Conservation (phyloP, 2,113 vertebrate genomes). For the Gila orcuttii region DNA sequence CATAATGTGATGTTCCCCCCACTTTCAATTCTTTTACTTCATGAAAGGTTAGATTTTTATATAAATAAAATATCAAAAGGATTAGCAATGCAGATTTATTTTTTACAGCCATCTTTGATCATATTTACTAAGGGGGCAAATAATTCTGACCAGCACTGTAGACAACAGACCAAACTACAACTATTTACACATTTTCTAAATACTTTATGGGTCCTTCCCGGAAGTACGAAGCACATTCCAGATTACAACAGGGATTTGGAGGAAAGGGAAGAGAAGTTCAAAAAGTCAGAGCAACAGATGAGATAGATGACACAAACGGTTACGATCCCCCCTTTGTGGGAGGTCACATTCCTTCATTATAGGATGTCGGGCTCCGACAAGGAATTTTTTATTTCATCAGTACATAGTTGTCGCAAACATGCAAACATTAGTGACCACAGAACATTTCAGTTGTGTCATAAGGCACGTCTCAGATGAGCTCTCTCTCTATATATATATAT, state of each 20-base stretch:
- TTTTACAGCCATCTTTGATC: no score
- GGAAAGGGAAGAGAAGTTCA: constrained; percentile 72
- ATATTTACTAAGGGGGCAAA: no score
- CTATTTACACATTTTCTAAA: constrained; percentile 73
- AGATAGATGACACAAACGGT: constrained; percentile 71
- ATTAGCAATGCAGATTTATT: no score
- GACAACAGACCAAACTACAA: constrained; percentile 63
- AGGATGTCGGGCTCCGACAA: constrained; percentile 55
- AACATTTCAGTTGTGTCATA: constrained; percentile 11
- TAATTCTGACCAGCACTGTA: neutral
- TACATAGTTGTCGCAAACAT: constrained; percentile 34
- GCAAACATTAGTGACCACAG: constrained; percentile 28
- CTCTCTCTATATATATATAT: no score
- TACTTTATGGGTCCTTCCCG: constrained; percentile 76
- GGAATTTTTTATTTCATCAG: constrained; percentile 52
- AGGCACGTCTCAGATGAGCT: neutral
- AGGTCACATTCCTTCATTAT: constrained; percentile 72
- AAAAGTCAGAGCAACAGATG: constrained; percentile 75
- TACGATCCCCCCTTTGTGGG: constrained; percentile 66
- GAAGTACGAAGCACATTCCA: constrained; percentile 81
- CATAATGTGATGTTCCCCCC: no score
- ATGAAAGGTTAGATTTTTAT: no score
- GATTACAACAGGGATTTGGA: constrained; percentile 77
- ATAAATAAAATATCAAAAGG: no score
- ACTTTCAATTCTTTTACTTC: no score